These are phyloP conservation scores for Danionella dracula DNA, from an alignment of 2,797 vertebrate species.

Conservation along the genomic window DNA sequence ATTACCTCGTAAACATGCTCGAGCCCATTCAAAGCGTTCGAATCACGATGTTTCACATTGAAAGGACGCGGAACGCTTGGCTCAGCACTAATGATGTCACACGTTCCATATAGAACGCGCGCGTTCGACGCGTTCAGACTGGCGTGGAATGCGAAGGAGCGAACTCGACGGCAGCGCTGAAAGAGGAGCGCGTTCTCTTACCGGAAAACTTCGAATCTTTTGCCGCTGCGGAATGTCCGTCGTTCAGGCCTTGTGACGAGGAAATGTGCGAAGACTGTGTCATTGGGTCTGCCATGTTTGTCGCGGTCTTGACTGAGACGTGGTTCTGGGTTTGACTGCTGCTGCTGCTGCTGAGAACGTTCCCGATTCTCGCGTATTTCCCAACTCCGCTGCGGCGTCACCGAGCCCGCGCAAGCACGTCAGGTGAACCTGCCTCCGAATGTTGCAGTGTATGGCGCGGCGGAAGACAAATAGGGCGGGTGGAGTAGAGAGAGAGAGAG, in stretches of 20 bases:
- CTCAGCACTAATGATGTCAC: neutral
- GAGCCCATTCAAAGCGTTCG: neutral
- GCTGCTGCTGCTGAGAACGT: neutral
- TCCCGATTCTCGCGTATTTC: conserved; percentile 47
- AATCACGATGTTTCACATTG: neutral
- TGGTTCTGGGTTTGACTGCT: neutral
- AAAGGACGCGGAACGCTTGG: neutral
- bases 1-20: neutral
- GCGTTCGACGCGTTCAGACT: no score
- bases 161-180: neutral
- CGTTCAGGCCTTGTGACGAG: conserved; percentile 70
- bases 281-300: conserved; percentile 70
- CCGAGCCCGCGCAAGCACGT: conserved; percentile 33
- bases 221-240: conserved; percentile 64
- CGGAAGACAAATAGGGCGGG: conserved; percentile 33
- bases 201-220: conserved; percentile 73
- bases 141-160: neutral
- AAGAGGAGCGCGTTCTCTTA: conserved; percentile 54
- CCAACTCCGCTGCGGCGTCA: conserved; percentile 40
- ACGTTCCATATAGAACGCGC: neutral
- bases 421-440: conserved; percentile 37
- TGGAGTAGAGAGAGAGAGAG: neutral
- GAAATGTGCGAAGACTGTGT: conserved; percentile 75
- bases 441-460: conserved; percentile 24
- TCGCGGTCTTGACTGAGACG: conserved; percentile 18